These are phyloP conservation scores for Bombus difficillimus DNA, from an alignment of 1,140 invertebrate species.

Conservation along the genomic window DNA sequence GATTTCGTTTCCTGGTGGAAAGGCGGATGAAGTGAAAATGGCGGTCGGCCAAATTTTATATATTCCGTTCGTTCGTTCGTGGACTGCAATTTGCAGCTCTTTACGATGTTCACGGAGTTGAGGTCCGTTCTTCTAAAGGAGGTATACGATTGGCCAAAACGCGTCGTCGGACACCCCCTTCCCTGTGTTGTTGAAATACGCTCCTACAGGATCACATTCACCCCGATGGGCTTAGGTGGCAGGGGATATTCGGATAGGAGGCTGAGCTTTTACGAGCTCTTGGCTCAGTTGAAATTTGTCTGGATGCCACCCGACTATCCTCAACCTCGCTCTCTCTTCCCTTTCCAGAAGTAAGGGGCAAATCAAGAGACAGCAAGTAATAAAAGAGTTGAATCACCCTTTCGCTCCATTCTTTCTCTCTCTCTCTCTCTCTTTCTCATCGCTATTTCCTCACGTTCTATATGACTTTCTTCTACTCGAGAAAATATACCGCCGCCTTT, in stretches of 20 bases:
- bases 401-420: background rate
- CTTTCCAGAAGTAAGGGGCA: slow-evolving; percentile 45
- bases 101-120: slow-evolving; percentile 50
- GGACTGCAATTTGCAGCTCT: slow-evolving; percentile 65
- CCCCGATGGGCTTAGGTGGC: slow-evolving; percentile 33
- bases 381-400: slow-evolving; percentile 71
- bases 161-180: slow-evolving; percentile 24
- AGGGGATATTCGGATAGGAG: slow-evolving; percentile 36
- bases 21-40: slow-evolving; percentile 32
- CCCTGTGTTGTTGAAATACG: slow-evolving; percentile 35
- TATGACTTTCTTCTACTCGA: background rate
- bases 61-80: slow-evolving; percentile 56
- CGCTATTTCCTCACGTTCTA: background rate
- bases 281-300: slow-evolving; percentile 79
- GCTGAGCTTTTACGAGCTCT: slow-evolving; percentile 79
- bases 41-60: slow-evolving; percentile 66
- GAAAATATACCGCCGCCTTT: background rate
- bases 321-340: slow-evolving; percentile 60
- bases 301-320: slow-evolving; percentile 71
- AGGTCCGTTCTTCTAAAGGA: slow-evolving; percentile 38
- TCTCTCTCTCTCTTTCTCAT: background rate
- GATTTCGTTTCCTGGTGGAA: slow-evolving; percentile 1
- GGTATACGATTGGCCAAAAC: slow-evolving; percentile 60
- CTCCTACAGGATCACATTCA: slow-evolving; percentile 48
- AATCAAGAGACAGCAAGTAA: slow-evolving; percentile 73